Evolutionary conservation across 2,113 vertebrate genomes (phyloP).

Genomic region (Megaceryle torquata): DNA sequence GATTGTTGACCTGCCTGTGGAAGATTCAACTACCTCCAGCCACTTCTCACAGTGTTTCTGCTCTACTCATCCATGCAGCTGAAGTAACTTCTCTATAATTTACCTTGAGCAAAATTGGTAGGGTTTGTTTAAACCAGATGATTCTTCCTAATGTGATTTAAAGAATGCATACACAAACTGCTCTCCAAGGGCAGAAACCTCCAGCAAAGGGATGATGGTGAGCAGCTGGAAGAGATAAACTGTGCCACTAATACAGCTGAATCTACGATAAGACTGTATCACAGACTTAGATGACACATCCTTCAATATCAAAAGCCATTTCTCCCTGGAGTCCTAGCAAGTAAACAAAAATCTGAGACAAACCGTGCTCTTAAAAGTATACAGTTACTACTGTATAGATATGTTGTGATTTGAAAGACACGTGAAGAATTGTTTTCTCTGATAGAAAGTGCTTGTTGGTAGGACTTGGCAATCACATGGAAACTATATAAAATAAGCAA

Average conservation of each 20-base stretch:
- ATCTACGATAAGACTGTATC: neutral
- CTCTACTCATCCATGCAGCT: neutral
- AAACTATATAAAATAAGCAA: neutral
- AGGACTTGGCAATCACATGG: neutral
- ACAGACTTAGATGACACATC: neutral
- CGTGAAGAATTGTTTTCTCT: neutral
- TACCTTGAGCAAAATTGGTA: neutral
- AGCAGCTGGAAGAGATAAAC: neutral
- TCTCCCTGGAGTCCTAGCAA: neutral
- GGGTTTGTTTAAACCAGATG: neutral
- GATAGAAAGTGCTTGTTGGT: neutral
- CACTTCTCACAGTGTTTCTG: neutral
- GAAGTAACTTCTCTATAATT: neutral
- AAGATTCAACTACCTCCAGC: neutral
- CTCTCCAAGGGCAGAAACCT: neutral
- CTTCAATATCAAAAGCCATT: neutral
- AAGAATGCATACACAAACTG: neutral
- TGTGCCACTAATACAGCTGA: neutral
- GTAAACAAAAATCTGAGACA: neutral
- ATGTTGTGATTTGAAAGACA: neutral
- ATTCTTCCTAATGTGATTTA: neutral
- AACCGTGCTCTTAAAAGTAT: neutral
- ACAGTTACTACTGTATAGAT: neutral
- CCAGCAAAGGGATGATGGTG: neutral
- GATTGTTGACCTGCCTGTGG: neutral